Percentiles rank a stretch among this genome's conserved stretches.
Evolutionary conservation across 2,113 vertebrate species (phyloP).

Genomic region (Stomatorhinus ivindoensis): DNA sequence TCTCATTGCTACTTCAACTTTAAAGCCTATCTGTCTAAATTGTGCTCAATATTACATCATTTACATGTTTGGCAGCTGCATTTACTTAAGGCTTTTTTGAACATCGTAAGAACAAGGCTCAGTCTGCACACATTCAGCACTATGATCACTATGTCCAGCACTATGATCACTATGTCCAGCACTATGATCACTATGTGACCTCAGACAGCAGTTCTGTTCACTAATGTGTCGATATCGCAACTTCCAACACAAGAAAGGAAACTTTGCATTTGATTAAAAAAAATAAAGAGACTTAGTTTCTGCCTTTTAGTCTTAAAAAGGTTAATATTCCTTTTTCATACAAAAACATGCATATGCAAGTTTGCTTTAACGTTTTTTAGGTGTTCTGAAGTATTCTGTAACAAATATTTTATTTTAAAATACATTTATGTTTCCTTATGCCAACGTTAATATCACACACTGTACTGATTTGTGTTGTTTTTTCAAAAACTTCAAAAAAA

Average conservation of each 20-base stretch:
- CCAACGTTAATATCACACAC: slow-evolving; percentile 57
- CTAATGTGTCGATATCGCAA: neutral
- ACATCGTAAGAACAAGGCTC: neutral
- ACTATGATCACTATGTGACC: neutral
- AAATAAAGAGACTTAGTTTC: neutral
- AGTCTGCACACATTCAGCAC: neutral
- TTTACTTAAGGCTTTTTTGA: neutral
- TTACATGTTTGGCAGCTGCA: neutral
- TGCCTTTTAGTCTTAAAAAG: neutral
- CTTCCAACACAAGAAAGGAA: neutral
- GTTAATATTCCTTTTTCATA: neutral
- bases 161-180: neutral
- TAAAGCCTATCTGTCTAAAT: neutral
- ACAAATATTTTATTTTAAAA: slow-evolving; percentile 41
- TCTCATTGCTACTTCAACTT: neutral
- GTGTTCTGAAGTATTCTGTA: slow-evolving; percentile 59
- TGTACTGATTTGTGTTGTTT: slow-evolving; percentile 60
- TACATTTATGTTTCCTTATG: slow-evolving; percentile 44
- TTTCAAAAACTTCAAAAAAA: slow-evolving; percentile 43
- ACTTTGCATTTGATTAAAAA: neutral
- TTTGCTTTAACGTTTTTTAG: neutral
- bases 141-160: no score
- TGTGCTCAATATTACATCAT: neutral
- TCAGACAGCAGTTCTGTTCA: neutral
- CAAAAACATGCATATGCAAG: slow-evolving; percentile 46